Conservation (phyloP, 2,888 invertebrate species). For the Hedya salicella region DNA sequence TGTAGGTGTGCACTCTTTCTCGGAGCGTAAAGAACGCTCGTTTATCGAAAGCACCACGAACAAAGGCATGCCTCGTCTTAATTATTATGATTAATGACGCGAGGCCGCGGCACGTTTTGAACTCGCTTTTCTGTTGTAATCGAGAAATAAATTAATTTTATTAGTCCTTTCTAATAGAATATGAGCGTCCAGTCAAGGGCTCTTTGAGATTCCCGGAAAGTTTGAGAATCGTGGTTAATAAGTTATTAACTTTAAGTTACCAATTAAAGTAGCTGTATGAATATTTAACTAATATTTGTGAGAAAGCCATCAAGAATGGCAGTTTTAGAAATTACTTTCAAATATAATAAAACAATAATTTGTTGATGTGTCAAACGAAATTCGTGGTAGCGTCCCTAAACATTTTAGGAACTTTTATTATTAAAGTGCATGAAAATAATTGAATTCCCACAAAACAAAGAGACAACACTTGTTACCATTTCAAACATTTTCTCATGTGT, state of each 20-base stretch:
- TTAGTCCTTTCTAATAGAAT: constrained; percentile 82
- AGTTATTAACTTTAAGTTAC: constrained; percentile 75
- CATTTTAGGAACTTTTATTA: constrained; percentile 16
- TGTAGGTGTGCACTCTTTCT: constrained; percentile 15
- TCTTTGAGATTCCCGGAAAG: constrained; percentile 62
- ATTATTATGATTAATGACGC: constrained; percentile 84
- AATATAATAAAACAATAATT: no score
- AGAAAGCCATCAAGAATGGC: no score
- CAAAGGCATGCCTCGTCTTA: constrained; percentile 82
- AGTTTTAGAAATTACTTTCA: no score
- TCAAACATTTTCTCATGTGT: constrained; percentile 79
- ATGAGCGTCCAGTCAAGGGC: constrained; percentile 58
- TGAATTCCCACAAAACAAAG: constrained; percentile 79
- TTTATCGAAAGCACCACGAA: constrained; percentile 75
- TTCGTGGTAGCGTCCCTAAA: background rate
- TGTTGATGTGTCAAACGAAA: background rate
- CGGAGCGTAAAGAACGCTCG: constrained; percentile 51
- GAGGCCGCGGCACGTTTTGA: constrained; percentile 75
- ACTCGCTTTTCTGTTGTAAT: constrained; percentile 79
- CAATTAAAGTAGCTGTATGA: constrained; percentile 43
- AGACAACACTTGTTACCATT: constrained; percentile 75
- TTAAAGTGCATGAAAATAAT: constrained; percentile 58
- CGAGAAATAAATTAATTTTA: constrained; percentile 84
- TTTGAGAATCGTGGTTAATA: constrained; percentile 67
- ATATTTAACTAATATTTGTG: no score